Conservation (phyloP, 2,797 vertebrate genomes). For the Microctenopoma stevenorrisi region DNA sequence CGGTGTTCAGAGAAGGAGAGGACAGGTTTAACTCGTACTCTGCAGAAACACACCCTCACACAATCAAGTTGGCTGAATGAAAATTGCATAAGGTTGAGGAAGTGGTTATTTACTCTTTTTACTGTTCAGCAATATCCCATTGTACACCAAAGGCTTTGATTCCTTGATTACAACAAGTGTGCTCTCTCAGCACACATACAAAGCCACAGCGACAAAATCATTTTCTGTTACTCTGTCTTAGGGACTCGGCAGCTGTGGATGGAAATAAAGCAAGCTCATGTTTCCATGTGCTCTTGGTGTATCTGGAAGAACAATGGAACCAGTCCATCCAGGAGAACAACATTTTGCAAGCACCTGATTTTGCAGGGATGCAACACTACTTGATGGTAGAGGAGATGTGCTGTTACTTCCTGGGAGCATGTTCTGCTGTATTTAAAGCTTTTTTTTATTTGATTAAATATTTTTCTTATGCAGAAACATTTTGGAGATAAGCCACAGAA, state of each 20-base stretch:
- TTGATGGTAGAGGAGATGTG: conserved; percentile 46
- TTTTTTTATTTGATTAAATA: background rate
- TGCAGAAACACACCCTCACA: too few species aligned
- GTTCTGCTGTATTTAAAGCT: background rate
- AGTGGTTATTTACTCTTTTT: background rate
- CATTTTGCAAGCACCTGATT: conserved; percentile 61
- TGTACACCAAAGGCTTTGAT: too few species aligned
- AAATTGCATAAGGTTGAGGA: background rate
- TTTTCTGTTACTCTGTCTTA: conserved; percentile 10
- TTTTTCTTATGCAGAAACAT: conserved; percentile 27
- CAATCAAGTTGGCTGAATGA: background rate
- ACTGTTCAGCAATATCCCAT: too few species aligned
- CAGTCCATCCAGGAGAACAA: conserved; percentile 32
- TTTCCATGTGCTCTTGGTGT: conserved; percentile 32
- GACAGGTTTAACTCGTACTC: too few species aligned
- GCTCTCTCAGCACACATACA: too few species aligned
- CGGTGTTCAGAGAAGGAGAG: too few species aligned
- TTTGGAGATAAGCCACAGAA: conserved; percentile 29
- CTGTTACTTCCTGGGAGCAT: background rate
- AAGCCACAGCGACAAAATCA: too few species aligned
- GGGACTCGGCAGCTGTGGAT: conserved; percentile 56
- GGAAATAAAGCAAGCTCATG: conserved; percentile 7
- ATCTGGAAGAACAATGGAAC: conserved; percentile 36
- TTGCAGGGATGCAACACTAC: conserved; percentile 28
- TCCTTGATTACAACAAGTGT: too few species aligned